Conservation (phyloP, 1,140 invertebrate species). For the Hylaeus volcanicus region DNA sequence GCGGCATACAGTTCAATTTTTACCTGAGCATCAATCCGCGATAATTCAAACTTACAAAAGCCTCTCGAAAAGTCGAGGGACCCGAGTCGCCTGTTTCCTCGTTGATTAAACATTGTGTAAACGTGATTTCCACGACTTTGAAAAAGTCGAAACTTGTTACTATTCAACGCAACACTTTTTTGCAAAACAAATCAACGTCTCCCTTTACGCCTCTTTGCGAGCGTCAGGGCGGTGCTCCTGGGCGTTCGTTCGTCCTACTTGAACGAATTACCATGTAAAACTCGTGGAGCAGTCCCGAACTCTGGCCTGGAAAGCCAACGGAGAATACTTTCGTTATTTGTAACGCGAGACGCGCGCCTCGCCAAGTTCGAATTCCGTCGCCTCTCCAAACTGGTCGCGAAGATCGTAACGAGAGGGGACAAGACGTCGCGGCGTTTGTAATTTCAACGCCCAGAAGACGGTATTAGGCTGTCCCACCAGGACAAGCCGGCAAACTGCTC, state of each 20-base stretch:
- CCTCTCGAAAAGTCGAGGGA: too few species aligned
- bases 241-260: neutral
- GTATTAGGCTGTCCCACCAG: constrained; percentile 1
- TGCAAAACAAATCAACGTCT: constrained; percentile 12
- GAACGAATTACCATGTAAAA: constrained; percentile 35
- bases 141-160: neutral
- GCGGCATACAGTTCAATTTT: too few species aligned
- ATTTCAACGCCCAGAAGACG: constrained; percentile 57
- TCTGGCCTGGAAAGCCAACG: neutral
- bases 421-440: constrained; percentile 58
- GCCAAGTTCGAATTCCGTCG: constrained; percentile 38
- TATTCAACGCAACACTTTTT: neutral
- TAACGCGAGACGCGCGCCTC: constrained; percentile 34
- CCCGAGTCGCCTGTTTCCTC: too few species aligned
- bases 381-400: constrained; percentile 35
- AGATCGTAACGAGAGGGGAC: constrained; percentile 62
- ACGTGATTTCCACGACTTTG: neutral
- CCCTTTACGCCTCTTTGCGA: neutral
- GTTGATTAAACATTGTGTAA: too few species aligned
- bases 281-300: neutral
- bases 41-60: too few species aligned
- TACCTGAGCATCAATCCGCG: too few species aligned
- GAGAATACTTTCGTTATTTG: constrained; percentile 45
- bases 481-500: constrained; percentile 41
- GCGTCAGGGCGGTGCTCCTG: neutral